Evolutionary conservation across 2,113 vertebrate genomes (phyloP), one percentile per base, ranked within the genome.

Genomic region (Oxyura jamaicensis): DNA sequence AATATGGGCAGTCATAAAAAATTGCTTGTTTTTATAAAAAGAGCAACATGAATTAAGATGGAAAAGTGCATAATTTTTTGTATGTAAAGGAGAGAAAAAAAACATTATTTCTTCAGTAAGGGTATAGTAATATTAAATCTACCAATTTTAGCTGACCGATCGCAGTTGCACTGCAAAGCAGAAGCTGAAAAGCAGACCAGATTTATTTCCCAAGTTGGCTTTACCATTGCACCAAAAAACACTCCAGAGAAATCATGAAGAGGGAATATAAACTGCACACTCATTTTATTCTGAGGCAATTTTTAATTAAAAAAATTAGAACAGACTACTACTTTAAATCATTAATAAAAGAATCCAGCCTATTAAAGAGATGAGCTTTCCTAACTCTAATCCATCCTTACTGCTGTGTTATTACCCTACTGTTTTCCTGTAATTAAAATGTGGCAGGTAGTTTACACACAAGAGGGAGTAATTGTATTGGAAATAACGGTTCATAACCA

Each of bases 361-460:
- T 86, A 79, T 88, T 92, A 95, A 48, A n/a, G 76, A 77, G 89
- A 95, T 39, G 87, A 90, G 71, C 58, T 90, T 87, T 92, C 67
- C 80, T 86, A 80, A 95, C 84, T 93, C 83, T 83, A 72, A 95
- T 97, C 83, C 90, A 83, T 95, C 95, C 96, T 94, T 90, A 65
- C 80, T 74, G 80, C 60, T 86, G 59, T 22, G 86, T 90, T 96
- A 92, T 95, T 96, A 88, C 69, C 84, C 79, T 86, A 92, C 80
- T 82, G 83, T 82, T 96, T 92, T 95, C 76, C 67, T 87, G 78
- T 95, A 97, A 98, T 97, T 98, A 97, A 98, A 97, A 97, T 83
- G 76, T 95, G 92, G 84, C 96, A 97, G 95, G 94, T 96, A 97
- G 97, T 76, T 97, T 96, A 97, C 95, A 97, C 91, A 97, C 85